Percentiles rank a stretch among this genome's conserved stretches.
Conservation (phyloP, 2,113 vertebrate genomes). For the Micronycteris hirsuta region DNA sequence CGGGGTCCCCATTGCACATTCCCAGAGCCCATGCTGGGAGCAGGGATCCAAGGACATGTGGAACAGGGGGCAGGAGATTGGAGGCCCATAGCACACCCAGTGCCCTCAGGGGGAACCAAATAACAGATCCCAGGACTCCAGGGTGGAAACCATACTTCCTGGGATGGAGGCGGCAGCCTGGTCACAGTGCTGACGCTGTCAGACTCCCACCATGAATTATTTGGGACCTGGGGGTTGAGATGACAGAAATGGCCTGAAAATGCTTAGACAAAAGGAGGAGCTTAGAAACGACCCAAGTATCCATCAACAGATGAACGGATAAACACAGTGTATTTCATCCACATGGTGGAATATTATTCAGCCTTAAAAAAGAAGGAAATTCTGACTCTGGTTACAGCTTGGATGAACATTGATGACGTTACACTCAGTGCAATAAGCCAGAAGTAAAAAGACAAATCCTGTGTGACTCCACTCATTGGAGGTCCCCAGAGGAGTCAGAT, state of each 20-base stretch:
- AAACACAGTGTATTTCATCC: rapidly evolving
- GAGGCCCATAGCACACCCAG: not conserved
- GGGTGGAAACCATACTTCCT: rapidly evolving
- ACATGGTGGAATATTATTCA: not conserved
- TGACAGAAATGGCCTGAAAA: not conserved
- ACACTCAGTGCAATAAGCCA: no score
- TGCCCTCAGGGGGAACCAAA: no score
- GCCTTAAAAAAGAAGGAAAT: not conserved
- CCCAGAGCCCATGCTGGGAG: not conserved
- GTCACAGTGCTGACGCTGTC: rapidly evolving
- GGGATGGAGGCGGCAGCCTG: not conserved
- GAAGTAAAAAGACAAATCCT: no score
- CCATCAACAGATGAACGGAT: rapidly evolving
- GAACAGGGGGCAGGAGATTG: no score
- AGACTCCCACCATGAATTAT: no score
- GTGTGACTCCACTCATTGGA: no score
- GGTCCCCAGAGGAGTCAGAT: no score
- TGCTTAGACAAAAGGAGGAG: not conserved
- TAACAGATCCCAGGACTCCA: not conserved
- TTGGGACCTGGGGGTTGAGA: not conserved
- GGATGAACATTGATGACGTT: no score
- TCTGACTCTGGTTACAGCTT: no score
- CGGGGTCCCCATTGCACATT: rapidly evolving
- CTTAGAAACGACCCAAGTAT: not conserved
- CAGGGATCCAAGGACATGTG: not conserved